phyloP scores from a whole-genome alignment of 2,888 invertebrate genomes.

The Heteromyza rotundicornis region DNA sequence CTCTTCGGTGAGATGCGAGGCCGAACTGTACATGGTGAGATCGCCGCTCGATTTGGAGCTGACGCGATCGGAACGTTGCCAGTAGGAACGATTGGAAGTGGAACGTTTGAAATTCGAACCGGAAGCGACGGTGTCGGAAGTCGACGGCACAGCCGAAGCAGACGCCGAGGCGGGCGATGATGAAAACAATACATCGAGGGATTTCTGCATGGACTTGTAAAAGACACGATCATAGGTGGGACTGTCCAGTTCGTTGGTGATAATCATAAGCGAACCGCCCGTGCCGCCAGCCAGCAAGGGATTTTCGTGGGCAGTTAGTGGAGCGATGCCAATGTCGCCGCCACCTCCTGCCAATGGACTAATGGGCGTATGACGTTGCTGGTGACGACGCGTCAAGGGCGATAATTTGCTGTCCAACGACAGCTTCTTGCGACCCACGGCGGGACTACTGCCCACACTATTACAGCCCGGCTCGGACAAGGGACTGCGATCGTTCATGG shows the following conservation, averaged over 20 bases:
- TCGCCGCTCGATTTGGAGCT: constrained; percentile 62
- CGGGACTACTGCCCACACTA: constrained; percentile 53
- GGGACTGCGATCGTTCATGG: constrained; percentile 4
- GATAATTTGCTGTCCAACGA: constrained; percentile 59
- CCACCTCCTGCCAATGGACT: constrained; percentile 15
- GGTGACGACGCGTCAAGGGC: constrained; percentile 29
- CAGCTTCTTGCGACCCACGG: constrained; percentile 56
- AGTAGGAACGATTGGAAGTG: constrained; percentile 33
- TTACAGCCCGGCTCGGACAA: constrained; percentile 35
- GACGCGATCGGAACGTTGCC: constrained; percentile 49
- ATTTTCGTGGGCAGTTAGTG: constrained; percentile 11
- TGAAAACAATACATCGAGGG: constrained; percentile 56
- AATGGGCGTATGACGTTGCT: constrained; percentile 14
- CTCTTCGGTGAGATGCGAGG: constrained; percentile 41
- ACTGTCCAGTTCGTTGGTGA: constrained; percentile 47
- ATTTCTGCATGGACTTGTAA: constrained; percentile 55
- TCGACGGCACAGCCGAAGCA: constrained; percentile 29
- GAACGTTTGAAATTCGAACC: constrained; percentile 18
- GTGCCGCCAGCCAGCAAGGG: constrained; percentile 21
- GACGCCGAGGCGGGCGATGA: constrained; percentile 29
- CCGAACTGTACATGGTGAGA: constrained; percentile 58
- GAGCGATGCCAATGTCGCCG: too few species aligned
- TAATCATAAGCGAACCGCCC: constrained; percentile 31
- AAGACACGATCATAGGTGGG: constrained; percentile 61
- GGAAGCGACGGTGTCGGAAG: not conserved